Evolutionary conservation across 2,888 invertebrate genomes (phyloP).

Genomic region (Drosophila diplacantha): DNA sequence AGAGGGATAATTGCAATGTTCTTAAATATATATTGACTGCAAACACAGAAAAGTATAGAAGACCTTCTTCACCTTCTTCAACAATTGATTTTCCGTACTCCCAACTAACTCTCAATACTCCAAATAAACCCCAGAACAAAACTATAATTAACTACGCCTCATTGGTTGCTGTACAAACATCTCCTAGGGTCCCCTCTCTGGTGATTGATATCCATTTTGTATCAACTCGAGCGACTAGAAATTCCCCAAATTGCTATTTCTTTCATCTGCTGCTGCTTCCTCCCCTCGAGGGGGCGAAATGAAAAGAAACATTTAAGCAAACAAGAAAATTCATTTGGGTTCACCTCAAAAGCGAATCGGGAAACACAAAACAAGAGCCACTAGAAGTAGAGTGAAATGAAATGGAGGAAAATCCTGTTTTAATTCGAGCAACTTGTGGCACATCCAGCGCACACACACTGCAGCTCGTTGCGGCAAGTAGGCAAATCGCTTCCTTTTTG

Average conservation of each 20-base stretch:
- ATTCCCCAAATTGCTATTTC: conserved; percentile 29
- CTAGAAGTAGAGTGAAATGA: conserved; percentile 6
- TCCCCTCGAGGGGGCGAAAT: not conserved
- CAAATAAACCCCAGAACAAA: not conserved
- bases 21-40: too few relatives aligned
- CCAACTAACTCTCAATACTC: not conserved
- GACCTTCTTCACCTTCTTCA: too few relatives aligned
- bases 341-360: conserved; percentile 31
- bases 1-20: too few relatives aligned
- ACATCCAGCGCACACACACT: too few relatives aligned
- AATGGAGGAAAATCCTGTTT: conserved; percentile 26
- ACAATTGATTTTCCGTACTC: not conserved
- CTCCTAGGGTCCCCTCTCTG: not conserved
- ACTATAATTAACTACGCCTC: conserved; percentile 18
- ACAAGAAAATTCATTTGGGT: conserved; percentile 29
- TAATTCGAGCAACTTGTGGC: conserved; percentile 32
- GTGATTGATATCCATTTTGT: conserved; percentile 20
- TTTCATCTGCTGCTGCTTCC: not conserved
- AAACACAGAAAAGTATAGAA: not conserved
- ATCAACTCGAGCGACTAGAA: conserved; percentile 9
- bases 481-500: conserved; percentile 21
- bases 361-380: conserved; percentile 18
- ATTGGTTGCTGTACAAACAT: not conserved
- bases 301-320: conserved; percentile 33
- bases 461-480: conserved; percentile 23